A percentile compares a stretch with the other conserved stretches of the same genome.
phyloP scores from a whole-genome alignment of 1,140 invertebrate genomes.

The Drosophila melanica region DNA sequence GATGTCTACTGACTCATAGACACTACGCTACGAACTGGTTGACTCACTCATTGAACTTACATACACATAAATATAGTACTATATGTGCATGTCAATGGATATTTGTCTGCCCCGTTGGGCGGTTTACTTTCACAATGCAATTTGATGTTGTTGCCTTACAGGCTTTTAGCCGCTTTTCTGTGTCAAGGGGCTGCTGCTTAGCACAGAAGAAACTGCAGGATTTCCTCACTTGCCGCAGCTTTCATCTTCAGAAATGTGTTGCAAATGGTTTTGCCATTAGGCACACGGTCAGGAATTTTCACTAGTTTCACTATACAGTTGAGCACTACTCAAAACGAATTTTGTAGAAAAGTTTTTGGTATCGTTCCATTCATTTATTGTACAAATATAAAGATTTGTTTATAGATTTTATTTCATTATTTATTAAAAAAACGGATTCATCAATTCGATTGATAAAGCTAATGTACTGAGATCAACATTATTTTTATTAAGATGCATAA shows the following conservation, averaged over 20 bases:
- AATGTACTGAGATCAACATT: too few species aligned
- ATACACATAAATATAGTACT: constrained; percentile 1
- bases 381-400: too few species aligned
- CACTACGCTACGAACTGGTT: constrained; percentile 5
- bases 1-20: constrained; percentile 1
- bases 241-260: constrained; percentile 34
- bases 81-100: constrained; percentile 1
- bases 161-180: constrained; percentile 47
- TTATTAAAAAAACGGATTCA: too few species aligned
- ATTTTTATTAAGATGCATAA: too few species aligned
- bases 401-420: too few species aligned
- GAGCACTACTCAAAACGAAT: too few species aligned
- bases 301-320: neutral
- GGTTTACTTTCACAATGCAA: constrained; percentile 17
- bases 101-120: constrained; percentile 1
- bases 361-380: too few species aligned
- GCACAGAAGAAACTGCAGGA: constrained; percentile 30
- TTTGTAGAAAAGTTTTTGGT: too few species aligned
- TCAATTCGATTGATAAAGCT: too few species aligned
- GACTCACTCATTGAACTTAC: constrained; percentile 13
- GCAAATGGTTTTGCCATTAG: constrained; percentile 46
- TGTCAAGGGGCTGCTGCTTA: constrained; percentile 29
- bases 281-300: neutral
- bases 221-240: constrained; percentile 26
- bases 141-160: constrained; percentile 10